Conservation (phyloP, 2,113 vertebrate genomes). For the Natator depressus region DNA sequence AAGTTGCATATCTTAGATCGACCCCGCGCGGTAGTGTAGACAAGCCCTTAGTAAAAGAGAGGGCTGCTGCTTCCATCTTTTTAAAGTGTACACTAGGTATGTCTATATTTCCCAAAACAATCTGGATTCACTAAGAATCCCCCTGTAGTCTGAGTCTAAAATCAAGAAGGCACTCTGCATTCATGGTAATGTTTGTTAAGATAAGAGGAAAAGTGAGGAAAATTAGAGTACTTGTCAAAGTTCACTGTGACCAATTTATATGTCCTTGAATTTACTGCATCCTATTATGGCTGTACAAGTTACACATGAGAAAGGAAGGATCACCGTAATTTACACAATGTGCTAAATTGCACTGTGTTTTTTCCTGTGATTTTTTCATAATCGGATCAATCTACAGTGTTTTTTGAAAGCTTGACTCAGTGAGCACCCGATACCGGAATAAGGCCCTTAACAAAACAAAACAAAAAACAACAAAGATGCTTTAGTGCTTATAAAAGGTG, state of each 20-base stretch:
- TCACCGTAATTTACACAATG: background rate
- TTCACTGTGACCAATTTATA: background rate
- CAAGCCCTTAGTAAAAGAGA: background rate
- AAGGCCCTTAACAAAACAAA: background rate
- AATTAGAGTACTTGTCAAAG: background rate
- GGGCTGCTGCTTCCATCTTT: background rate
- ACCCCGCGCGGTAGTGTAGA: too few species aligned
- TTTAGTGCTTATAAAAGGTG: background rate
- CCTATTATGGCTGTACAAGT: background rate
- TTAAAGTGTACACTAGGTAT: background rate
- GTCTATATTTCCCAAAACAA: background rate
- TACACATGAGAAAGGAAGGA: background rate
- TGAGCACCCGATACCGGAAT: background rate
- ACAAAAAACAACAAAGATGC: background rate
- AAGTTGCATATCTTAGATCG: too few species aligned
- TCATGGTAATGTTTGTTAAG: background rate
- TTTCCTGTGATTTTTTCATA: background rate
- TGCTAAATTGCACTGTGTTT: background rate
- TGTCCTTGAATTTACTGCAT: background rate
- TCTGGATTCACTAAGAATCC: background rate
- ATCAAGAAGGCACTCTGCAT: background rate
- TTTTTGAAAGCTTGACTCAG: background rate
- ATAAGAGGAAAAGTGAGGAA: background rate
- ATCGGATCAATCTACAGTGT: background rate
- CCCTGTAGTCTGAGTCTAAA: background rate